A percentile compares a stretch with the other conserved stretches of the same genome.
Evolutionary conservation across 2,797 vertebrate genomes (phyloP).

Genomic region (Gouania willdenowi): DNA sequence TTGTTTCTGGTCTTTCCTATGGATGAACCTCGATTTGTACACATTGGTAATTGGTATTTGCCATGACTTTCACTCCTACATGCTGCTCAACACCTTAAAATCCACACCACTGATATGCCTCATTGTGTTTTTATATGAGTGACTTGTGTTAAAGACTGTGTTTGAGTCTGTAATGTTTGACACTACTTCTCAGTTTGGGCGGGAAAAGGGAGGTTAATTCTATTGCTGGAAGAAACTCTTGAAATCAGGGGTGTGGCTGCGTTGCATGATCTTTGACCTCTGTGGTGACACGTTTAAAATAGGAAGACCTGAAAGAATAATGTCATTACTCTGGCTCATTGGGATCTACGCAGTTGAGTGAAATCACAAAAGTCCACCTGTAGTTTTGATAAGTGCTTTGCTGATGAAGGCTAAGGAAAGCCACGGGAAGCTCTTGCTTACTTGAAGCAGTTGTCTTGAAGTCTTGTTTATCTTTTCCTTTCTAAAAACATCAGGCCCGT

Average conservation of each 20-base stretch:
- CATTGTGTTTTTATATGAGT: constrained; percentile 12
- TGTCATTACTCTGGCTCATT: constrained; percentile 16
- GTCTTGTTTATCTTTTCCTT: constrained; percentile 10
- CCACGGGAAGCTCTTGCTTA: constrained; percentile 13
- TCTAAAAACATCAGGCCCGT: constrained; percentile 8
- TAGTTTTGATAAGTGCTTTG: constrained; percentile 11
- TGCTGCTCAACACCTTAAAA: constrained; percentile 27
- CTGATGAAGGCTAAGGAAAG: constrained; percentile 12
- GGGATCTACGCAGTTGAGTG: constrained; percentile 3
- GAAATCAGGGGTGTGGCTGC: background rate
- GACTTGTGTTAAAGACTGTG: constrained; percentile 16
- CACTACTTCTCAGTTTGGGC: background rate
- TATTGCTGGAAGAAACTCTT: constrained; percentile 10
- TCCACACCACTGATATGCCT: constrained; percentile 4
- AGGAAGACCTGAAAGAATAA: constrained; percentile 7
- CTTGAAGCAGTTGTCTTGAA: too few relatives aligned
- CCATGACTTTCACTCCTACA: constrained; percentile 8
- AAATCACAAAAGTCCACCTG: constrained; percentile 16
- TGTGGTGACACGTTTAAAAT: constrained; percentile 12
- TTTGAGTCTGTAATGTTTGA: constrained; percentile 1
- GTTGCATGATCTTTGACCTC: constrained; percentile 31
- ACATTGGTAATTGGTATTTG: constrained; percentile 7
- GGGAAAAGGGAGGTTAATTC: constrained; percentile 1
- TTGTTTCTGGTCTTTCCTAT: constrained; percentile 4
- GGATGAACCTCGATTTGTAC: constrained; percentile 11